Base-by-base conservation (phyloP, 2,113 vertebrate species). In the Triplophysa dalaica region DNA sequence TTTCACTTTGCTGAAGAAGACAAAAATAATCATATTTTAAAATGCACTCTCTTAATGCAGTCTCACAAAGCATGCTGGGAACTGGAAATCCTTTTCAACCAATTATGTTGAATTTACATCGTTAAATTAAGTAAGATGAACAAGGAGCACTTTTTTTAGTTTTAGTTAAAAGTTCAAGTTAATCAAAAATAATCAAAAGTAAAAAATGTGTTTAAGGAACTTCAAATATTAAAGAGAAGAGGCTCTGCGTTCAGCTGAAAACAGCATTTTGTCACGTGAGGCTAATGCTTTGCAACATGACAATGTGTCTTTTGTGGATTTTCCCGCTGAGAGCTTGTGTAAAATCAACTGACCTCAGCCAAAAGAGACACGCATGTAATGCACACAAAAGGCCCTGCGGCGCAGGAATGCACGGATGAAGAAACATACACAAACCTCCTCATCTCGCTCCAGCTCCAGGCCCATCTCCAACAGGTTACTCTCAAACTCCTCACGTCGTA, bases 401-500 rank as follows among this genome's bases (percentile, higher is more conserved):
- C 22, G 52, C 38, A 63, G 61, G 41, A 41, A 75, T 22, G 74
- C n/a, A 33, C 13, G 29, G 29, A 56, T 38, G 11, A 38, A 56
- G 50, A 41, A 54, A 69, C 4, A 76, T 7, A 68, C 81, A 82
- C 88, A 94, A 87, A 99, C 98, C 0, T 97, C 95, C 77, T 98
- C 96, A 0, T 98, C 96, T 0, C 84, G 94, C 87, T 99, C 98
- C 90, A 99, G 90, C 87, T 98, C 96, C 86, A 99, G 92, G 1
- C 98, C 98, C 14, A 96, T 94, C 83, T 97, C 96, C 82, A 91
- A 87, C 0, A 99, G 94, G 87, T 95, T 97, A 2, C 88, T 91
- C 81, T 99, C 96, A 0, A 95, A 99, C 86, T 98, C 96, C 50
- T 97, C 95, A 56, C 97, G 88, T 75, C 93, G 94, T 80, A 94